Base-by-base conservation (phyloP, 2,113 vertebrate species). In the Empidonax alnorum region DNA sequence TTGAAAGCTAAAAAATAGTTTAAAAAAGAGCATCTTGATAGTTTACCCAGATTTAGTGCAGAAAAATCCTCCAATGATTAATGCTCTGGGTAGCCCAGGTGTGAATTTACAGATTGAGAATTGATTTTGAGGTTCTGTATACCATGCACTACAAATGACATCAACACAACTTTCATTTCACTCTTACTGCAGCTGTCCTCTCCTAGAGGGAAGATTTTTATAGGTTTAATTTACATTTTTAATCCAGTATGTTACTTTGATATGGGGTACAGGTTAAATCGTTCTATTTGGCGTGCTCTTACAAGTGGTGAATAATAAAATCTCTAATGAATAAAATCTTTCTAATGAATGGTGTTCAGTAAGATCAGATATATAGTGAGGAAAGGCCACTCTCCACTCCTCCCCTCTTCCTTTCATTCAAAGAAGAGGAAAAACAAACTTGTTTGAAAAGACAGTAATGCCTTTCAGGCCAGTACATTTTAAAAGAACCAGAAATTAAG, bases 241-340 rank as follows among this genome's bases (percentile, higher is more conserved):
- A 89, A 90, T 86, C 33, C 42, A 20, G 9, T 62, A 28, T 33
- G 53, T 83, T 9, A 1, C 93, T 97, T 96, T 97, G 93, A 95
- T 95, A 69, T 84, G 24, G 35, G 33, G 6, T 30, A 42, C 31
- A 77, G 73, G 41, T 22, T 58, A 81, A 79, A 52, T 55, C 50
- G 90, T 92, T 92, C 44, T 47, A 52, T 91, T 80, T 67, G 20
- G 44, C 87, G 53, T 58, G 23, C 61, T 79, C 6, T 78, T 72
- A 82, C 27, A 87, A 71, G 78, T 61, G 47, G 13, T 58, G 71
- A 92, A 75, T 78, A 50, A 52, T 61, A 39, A 88, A 83, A 52
- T 47, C 46, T 19, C 37, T 63, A 68, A 89, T 94, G 53, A 91
- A 93, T 61, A 53, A 92, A 65, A 7, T 69, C 72, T 71, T 76